Percentiles rank a stretch among this genome's conserved stretches.
These are phyloP conservation scores for Stichodactyla mertensii DNA, from an alignment of 64 coral and sea anemone genomes.

Conservation along the genomic window DNA sequence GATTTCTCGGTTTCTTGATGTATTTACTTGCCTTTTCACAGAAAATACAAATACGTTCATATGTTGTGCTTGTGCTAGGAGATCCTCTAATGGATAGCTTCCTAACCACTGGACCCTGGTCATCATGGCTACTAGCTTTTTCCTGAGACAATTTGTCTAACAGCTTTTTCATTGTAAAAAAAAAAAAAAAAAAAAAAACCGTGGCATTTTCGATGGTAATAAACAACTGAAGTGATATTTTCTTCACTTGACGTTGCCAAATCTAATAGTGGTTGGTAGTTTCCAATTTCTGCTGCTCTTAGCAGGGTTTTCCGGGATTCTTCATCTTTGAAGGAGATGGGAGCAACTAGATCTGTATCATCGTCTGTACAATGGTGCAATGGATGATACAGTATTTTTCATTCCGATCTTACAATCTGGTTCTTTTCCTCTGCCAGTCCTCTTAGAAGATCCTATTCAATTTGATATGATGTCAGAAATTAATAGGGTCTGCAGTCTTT, in stretches of 20 bases:
- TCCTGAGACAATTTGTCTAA: constrained; percentile 18
- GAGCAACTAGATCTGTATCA: constrained; percentile 23
- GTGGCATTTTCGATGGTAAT: constrained; percentile 10
- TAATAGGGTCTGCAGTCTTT: no score
- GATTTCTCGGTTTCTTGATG: constrained; percentile 4
- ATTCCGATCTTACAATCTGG: no score
- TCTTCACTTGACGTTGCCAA: no score
- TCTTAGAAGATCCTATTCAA: not conserved
- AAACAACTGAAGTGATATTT: not conserved
- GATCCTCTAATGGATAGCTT: not conserved
- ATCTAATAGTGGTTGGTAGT: no score
- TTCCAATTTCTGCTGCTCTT: constrained; percentile 20
- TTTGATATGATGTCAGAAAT: not conserved
- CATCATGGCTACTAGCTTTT: constrained; percentile 1
- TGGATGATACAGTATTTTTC: constrained; percentile 31
- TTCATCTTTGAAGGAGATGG: constrained; percentile 26
- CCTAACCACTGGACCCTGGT: not conserved
- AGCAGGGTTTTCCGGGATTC: constrained; percentile 38
- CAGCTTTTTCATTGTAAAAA: constrained; percentile 38
- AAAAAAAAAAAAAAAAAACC: no score
- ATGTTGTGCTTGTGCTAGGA: not conserved
- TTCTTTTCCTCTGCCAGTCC: not conserved
- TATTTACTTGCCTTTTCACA: not conserved
- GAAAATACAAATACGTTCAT: constrained; percentile 19
- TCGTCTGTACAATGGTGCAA: constrained; percentile 19